phyloP scores from a whole-genome alignment of 2,888 invertebrate genomes.

The Acleris literana region DNA sequence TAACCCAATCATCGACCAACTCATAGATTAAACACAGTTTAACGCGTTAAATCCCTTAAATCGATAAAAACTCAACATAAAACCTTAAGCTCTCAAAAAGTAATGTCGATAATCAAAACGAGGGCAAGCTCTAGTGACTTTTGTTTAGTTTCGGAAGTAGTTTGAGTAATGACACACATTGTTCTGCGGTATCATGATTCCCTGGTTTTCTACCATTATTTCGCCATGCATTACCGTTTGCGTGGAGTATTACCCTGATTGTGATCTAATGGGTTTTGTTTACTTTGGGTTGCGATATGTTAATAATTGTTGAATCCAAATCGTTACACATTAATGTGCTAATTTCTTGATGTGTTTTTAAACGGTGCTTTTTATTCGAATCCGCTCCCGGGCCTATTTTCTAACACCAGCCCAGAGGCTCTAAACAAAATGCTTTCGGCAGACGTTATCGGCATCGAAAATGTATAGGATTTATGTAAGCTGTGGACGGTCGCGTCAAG shows the following conservation, averaged over 20 bases:
- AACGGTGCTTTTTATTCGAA: too few relatives aligned
- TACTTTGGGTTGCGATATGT: conserved; percentile 10
- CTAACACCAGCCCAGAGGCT: too few relatives aligned
- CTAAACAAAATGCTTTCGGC: too few relatives aligned
- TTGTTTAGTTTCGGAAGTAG: conserved; percentile 43
- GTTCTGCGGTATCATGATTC: conserved; percentile 35
- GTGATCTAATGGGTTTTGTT: conserved; percentile 30
- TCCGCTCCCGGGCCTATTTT: too few relatives aligned
- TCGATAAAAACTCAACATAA: neutral
- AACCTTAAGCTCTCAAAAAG: neutral
- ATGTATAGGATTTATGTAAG: too few relatives aligned
- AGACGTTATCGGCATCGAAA: too few relatives aligned
- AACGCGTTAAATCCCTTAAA: too few relatives aligned
- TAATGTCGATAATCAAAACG: neutral
- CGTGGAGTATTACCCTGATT: conserved; percentile 26
- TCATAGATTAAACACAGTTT: too few relatives aligned
- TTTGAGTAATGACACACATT: conserved; percentile 40
- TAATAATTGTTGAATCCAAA: conserved; percentile 18
- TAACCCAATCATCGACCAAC: too few relatives aligned
- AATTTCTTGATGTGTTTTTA: too few relatives aligned
- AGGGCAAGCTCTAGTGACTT: conserved; percentile 12
- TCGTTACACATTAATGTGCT: neutral
- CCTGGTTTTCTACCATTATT: conserved; percentile 27
- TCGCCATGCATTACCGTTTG: conserved; percentile 31
- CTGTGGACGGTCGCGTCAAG: too few relatives aligned